Evolutionary conservation across 2,797 vertebrate genomes (phyloP).

Genomic region (Acridotheres tristis): DNA sequence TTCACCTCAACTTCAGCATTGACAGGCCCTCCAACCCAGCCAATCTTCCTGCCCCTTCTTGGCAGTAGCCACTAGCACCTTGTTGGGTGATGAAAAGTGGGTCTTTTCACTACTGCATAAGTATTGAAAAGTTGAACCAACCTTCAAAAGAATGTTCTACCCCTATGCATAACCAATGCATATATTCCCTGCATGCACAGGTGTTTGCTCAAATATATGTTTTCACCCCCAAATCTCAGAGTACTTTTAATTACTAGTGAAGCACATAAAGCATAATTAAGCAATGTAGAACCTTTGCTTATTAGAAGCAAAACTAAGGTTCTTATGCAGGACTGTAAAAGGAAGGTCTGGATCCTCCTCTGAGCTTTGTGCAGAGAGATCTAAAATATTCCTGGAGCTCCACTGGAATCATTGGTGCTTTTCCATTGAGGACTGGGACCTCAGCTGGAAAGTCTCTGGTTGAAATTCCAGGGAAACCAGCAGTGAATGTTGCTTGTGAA

Average conservation of each 20-base stretch:
- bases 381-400: neutral
- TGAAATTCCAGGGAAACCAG: neutral
- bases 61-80: neutral
- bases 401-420: neutral
- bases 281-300: neutral
- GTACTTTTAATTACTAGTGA: neutral
- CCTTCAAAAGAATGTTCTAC: neutral
- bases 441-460: neutral
- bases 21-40: neutral
- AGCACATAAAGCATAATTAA: neutral
- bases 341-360: neutral
- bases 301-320: neutral
- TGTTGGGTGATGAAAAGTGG: neutral
- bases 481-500: neutral
- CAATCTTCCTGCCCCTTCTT: neutral
- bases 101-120: neutral
- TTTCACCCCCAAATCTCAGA: neutral
- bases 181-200: neutral
- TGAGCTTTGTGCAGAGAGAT: neutral
- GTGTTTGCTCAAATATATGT: neutral
- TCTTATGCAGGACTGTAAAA: neutral
- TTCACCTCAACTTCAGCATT: neutral
- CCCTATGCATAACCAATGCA: neutral
- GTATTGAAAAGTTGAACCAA: neutral
- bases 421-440: neutral